Evolutionary conservation across 2,113 vertebrate genomes (phyloP).

Genomic region (Pongo abelii): DNA sequence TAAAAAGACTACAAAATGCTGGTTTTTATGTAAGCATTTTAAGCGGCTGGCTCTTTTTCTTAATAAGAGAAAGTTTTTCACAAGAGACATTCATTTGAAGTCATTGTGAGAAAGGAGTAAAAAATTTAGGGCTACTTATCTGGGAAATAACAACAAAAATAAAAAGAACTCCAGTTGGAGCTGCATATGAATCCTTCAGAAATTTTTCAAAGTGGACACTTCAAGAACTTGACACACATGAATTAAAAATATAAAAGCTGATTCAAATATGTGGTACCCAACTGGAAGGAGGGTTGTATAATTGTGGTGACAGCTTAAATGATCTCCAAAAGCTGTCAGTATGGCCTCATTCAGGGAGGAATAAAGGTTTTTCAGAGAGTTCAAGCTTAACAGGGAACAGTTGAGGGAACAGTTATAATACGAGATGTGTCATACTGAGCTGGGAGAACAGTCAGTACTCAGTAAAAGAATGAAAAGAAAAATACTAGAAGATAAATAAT

Average conservation of each 20-base stretch:
- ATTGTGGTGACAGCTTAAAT: neutral
- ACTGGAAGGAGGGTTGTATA: neutral
- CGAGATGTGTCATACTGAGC: neutral
- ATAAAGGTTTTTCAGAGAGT: neutral
- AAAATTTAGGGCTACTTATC: neutral
- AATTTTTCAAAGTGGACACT: neutral
- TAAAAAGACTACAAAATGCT: neutral
- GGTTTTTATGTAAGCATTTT: neutral
- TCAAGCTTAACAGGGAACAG: neutral
- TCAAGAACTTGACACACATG: neutral
- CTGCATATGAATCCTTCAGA: neutral
- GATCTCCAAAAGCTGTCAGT: neutral
- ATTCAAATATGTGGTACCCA: neutral
- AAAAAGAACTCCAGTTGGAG: neutral
- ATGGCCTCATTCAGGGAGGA: neutral
- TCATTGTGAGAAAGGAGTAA: neutral
- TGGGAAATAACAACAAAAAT: neutral
- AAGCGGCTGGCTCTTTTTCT: neutral
- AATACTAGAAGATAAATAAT: neutral
- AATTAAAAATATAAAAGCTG: neutral
- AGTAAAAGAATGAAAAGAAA: neutral
- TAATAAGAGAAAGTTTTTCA: neutral
- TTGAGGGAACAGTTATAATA: neutral
- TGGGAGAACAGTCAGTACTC: neutral
- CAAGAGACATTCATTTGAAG: neutral